phyloP scores from a whole-genome alignment of 2,888 invertebrate genomes.

The Idaea straminata region DNA sequence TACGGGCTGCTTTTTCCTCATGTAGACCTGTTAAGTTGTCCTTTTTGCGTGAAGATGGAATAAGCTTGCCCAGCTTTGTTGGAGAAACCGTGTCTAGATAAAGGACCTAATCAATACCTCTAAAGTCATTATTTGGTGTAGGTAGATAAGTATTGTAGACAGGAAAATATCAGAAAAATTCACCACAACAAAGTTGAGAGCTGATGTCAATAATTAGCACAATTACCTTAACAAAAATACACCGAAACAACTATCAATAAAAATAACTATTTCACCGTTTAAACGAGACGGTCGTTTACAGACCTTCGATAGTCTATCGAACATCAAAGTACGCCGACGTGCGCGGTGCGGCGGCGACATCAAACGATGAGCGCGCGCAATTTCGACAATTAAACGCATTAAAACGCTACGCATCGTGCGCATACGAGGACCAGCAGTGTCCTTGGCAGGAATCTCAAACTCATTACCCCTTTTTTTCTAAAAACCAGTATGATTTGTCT shows the following conservation, averaged over 20 bases:
- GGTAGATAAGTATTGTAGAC: neutral
- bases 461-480: constrained; percentile 50
- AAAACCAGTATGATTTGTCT: constrained; percentile 64
- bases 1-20: too few relatives aligned
- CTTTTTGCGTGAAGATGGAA: too few relatives aligned
- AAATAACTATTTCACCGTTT: constrained; percentile 3
- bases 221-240: constrained; percentile 1
- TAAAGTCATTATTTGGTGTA: neutral
- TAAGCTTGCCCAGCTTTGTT: too few relatives aligned
- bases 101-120: too few relatives aligned
- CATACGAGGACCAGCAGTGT: constrained; percentile 61
- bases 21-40: too few relatives aligned
- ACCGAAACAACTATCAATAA: neutral
- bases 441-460: constrained; percentile 72
- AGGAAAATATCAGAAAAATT: neutral
- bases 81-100: too few relatives aligned
- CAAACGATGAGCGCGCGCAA: constrained; percentile 60
- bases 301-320: constrained; percentile 21
- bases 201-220: neutral
- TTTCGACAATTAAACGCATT: constrained; percentile 79
- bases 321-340: constrained; percentile 19
- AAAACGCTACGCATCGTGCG: constrained; percentile 69
- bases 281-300: neutral
- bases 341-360: constrained; percentile 49
- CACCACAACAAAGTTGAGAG: neutral